Evolutionary conservation across 2,797 vertebrate species (phyloP).

Genomic region (Valencia hispanica): DNA sequence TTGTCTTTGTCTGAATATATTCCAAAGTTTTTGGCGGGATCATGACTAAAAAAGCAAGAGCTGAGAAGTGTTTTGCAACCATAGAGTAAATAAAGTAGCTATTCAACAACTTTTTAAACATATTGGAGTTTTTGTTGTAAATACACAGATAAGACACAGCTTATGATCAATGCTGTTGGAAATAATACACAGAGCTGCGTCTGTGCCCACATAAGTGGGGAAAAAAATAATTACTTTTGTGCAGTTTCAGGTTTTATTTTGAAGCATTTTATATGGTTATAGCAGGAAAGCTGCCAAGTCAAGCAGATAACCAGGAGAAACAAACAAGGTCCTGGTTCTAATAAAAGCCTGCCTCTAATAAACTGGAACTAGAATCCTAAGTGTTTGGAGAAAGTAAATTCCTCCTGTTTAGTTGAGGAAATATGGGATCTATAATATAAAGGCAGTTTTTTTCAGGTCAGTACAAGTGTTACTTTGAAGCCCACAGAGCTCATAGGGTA

Average conservation of each 20-base stretch:
- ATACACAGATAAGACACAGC: background rate
- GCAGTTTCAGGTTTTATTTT: background rate
- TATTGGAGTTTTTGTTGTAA: background rate
- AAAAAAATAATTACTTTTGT: background rate
- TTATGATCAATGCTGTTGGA: background rate
- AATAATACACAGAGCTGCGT: background rate
- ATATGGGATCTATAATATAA: background rate
- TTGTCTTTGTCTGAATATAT: background rate
- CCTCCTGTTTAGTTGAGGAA: background rate
- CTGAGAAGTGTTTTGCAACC: background rate
- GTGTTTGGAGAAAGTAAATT: background rate
- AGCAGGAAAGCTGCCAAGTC: background rate
- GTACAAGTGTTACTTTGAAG: background rate
- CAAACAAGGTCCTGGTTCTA: background rate
- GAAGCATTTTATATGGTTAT: background rate
- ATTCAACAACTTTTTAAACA: background rate
- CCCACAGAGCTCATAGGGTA: background rate
- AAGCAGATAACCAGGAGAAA: background rate
- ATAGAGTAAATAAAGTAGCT: background rate
- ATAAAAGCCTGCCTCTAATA: background rate
- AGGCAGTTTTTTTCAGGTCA: constrained; percentile 2
- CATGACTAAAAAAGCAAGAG: background rate
- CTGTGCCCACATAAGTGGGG: background rate
- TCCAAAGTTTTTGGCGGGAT: background rate
- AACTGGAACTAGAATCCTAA: background rate